Conservation (phyloP, 2,113 vertebrate genomes). For the Phodopus roborovskii region DNA sequence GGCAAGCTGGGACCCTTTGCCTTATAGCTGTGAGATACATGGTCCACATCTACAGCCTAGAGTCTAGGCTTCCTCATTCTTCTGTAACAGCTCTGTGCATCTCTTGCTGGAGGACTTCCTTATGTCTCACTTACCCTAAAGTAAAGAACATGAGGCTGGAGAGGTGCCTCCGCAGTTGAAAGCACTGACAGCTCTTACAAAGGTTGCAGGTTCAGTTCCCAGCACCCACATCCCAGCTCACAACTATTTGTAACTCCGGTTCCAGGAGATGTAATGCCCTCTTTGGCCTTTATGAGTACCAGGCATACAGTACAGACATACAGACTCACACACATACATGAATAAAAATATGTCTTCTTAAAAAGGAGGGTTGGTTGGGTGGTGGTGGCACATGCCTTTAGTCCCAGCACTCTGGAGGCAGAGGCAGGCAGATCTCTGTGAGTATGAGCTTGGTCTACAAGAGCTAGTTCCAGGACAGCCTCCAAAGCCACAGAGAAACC, state of each 20-base stretch:
- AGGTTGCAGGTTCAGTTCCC: not conserved
- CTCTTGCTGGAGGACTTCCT: not conserved
- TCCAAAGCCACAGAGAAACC: too few species aligned
- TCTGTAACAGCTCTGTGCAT: not conserved
- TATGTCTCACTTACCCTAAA: not conserved
- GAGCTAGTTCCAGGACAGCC: too few species aligned
- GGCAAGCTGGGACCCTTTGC: not conserved
- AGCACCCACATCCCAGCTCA: not conserved
- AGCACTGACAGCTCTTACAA: not conserved
- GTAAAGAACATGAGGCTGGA: not conserved
- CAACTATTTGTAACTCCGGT: not conserved
- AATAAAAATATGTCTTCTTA: not conserved
- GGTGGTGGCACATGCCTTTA: too few species aligned
- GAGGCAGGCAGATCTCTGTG: too few species aligned
- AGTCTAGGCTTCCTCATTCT: not conserved
- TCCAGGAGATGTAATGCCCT: not conserved
- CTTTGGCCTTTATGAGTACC: not conserved
- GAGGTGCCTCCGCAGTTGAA: not conserved
- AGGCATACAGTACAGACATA: not conserved
- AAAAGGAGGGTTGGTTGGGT: not conserved
- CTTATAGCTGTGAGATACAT: not conserved
- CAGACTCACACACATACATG: not conserved
- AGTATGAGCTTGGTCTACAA: too few species aligned
- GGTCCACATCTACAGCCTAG: not conserved
- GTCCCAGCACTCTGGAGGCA: too few species aligned